phyloP scores from a whole-genome alignment of 2,888 invertebrate species.

The Callimorpha dominula region DNA sequence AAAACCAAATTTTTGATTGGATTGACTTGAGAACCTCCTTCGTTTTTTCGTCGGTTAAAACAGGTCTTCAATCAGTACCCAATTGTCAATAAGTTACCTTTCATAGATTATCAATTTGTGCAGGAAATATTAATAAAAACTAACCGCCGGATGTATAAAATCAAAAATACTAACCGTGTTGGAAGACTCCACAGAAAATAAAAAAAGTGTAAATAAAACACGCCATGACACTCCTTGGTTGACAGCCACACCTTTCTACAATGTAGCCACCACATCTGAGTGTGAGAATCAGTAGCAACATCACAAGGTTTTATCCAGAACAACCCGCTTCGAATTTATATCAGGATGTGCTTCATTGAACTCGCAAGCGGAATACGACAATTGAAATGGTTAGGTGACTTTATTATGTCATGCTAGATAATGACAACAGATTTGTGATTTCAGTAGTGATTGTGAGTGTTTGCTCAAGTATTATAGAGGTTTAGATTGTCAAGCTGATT shows the following conservation, averaged over 20 bases:
- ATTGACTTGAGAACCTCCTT: neutral
- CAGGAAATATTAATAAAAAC: slow-evolving; percentile 18
- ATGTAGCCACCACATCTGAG: slow-evolving; percentile 47
- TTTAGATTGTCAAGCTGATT: slow-evolving; percentile 9
- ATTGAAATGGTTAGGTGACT: slow-evolving; percentile 59
- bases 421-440: slow-evolving; percentile 38
- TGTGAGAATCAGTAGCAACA: slow-evolving; percentile 32
- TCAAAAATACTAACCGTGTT: slow-evolving; percentile 64
- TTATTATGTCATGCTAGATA: slow-evolving; percentile 49
- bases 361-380: slow-evolving; percentile 55
- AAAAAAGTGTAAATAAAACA: slow-evolving; percentile 46
- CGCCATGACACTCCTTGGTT: slow-evolving; percentile 33
- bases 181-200: slow-evolving; percentile 61
- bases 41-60: too few species aligned
- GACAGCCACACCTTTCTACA: slow-evolving; percentile 44
- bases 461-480: slow-evolving; percentile 20
- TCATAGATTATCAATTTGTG: neutral
- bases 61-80: neutral
- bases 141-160: slow-evolving; percentile 25
- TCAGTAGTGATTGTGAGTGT: slow-evolving; percentile 33
- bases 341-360: slow-evolving; percentile 63
- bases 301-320: slow-evolving; percentile 42
- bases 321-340: slow-evolving; percentile 43
- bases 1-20: too few species aligned
- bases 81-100: neutral